Percentiles rank a stretch among this genome's conserved stretches.
phyloP scores from a whole-genome alignment of 2,113 vertebrate genomes.

The Tenebrosternarchus preto region DNA sequence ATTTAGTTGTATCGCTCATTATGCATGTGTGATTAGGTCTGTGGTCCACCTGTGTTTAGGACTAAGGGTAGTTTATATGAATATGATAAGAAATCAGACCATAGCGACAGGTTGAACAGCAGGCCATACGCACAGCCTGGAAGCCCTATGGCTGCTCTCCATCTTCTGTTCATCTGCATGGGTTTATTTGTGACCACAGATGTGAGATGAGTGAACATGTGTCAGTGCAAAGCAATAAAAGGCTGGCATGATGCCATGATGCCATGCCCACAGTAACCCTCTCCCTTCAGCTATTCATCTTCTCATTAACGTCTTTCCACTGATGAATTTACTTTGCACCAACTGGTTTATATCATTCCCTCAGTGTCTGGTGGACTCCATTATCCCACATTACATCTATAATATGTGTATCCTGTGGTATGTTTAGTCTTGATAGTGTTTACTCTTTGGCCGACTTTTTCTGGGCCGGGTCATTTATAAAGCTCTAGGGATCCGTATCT shows the following conservation, averaged over 20 bases:
- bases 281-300: slow-evolving; percentile 45
- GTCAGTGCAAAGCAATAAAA: too few relatives aligned
- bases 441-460: slow-evolving; percentile 51
- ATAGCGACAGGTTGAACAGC: not conserved
- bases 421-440: slow-evolving; percentile 61
- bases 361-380: slow-evolving; percentile 28
- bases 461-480: slow-evolving; percentile 52
- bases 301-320: slow-evolving; percentile 16
- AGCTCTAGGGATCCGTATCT: slow-evolving; percentile 47
- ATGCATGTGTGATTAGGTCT: not conserved
- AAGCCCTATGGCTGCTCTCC: not conserved
- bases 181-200: too few relatives aligned
- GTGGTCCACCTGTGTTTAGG: not conserved
- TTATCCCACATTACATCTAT: slow-evolving; percentile 46
- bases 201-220: too few relatives aligned
- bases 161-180: not conserved
- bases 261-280: not conserved
- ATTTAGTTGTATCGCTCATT: not conserved
- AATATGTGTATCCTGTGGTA: slow-evolving; percentile 51
- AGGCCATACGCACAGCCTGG: not conserved
- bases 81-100: not conserved
- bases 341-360: slow-evolving; percentile 43
- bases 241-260: not conserved
- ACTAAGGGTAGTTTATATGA: not conserved
- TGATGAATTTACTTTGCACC: slow-evolving; percentile 41